A percentile compares a stretch with the other conserved stretches of the same genome.
Conservation (phyloP, 1,140 invertebrate genomes). For the Eumeta japonica region DNA sequence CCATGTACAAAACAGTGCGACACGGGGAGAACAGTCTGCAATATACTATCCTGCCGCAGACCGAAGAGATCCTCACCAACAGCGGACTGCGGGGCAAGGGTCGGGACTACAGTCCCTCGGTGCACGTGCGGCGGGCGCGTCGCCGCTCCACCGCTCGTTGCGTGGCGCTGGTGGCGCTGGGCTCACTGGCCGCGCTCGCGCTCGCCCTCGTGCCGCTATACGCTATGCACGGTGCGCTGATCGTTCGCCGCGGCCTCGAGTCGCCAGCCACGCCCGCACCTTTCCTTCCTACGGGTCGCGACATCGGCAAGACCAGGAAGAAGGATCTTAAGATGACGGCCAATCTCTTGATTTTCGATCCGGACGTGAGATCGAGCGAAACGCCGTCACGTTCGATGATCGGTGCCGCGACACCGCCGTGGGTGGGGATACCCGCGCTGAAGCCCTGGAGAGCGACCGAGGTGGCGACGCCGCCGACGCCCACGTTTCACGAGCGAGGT, state of each 20-base stretch:
- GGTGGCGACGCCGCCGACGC: neutral
- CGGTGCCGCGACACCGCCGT: slow-evolving; percentile 30
- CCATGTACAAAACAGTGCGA: slow-evolving; percentile 73
- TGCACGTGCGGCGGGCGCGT: slow-evolving; percentile 35
- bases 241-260: slow-evolving; percentile 29
- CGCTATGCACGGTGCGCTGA: slow-evolving; percentile 36
- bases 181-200: slow-evolving; percentile 32
- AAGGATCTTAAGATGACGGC: slow-evolving; percentile 36
- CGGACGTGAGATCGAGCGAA: slow-evolving; percentile 16
- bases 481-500: neutral
- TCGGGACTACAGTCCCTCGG: slow-evolving; percentile 53
- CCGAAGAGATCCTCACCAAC: slow-evolving; percentile 64
- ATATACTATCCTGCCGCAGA: slow-evolving; percentile 71
- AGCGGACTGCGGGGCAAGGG: slow-evolving; percentile 59
- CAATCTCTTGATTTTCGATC: too few relatives aligned
- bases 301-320: slow-evolving; percentile 39
- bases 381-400: slow-evolving; percentile 21
- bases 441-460: slow-evolving; percentile 46
- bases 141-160: slow-evolving; percentile 41
- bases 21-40: slow-evolving; percentile 72
- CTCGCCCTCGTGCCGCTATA: slow-evolving; percentile 40
- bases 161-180: slow-evolving; percentile 34
- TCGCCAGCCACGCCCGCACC: slow-evolving; percentile 27
- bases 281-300: slow-evolving; percentile 26
- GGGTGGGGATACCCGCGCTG: slow-evolving; percentile 41